These are phyloP conservation scores for Drosophila meridiana DNA, from an alignment of 2,888 invertebrate genomes.

Conservation along the genomic window DNA sequence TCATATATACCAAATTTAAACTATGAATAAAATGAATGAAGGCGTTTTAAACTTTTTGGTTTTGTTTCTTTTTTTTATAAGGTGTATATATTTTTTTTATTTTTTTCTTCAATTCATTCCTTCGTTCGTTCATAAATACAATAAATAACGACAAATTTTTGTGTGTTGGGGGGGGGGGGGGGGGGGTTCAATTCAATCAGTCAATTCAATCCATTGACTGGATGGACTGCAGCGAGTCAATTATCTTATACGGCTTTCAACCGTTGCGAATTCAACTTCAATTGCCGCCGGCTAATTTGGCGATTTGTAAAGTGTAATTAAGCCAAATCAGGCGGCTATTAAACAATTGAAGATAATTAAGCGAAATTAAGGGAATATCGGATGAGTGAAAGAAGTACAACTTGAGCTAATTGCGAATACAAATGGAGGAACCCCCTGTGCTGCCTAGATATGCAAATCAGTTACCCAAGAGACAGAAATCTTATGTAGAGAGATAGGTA, in stretches of 20 bases:
- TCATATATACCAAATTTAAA: too few species aligned
- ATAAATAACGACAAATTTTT: too few species aligned
- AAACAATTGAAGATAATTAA: constrained; percentile 76
- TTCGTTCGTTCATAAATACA: too few species aligned
- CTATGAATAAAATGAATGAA: too few species aligned
- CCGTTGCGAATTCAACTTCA: constrained; percentile 45
- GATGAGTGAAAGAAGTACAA: constrained; percentile 13
- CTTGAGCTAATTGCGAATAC: constrained; percentile 16
- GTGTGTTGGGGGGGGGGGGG: too few species aligned
- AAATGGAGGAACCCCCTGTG: constrained; percentile 13
- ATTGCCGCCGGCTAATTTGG: constrained; percentile 33
- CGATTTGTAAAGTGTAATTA: constrained; percentile 47
- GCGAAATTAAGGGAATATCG: constrained; percentile 47
- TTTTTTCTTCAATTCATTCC: too few species aligned
- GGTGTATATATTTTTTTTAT: too few species aligned
- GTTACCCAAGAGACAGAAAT: constrained; percentile 4
- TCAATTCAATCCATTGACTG: constrained; percentile 11
- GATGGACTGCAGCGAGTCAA: constrained; percentile 6
- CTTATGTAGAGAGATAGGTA: not conserved
- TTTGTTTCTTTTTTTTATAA: too few species aligned
- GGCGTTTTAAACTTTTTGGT: too few species aligned
- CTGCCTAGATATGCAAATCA: constrained; percentile 47
- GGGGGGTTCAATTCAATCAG: constrained; percentile 34
- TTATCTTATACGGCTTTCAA: constrained; percentile 8
- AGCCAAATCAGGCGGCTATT: constrained; percentile 69